phyloP scores from a whole-genome alignment of 2,113 vertebrate genomes.

The Anguilla japonica region DNA sequence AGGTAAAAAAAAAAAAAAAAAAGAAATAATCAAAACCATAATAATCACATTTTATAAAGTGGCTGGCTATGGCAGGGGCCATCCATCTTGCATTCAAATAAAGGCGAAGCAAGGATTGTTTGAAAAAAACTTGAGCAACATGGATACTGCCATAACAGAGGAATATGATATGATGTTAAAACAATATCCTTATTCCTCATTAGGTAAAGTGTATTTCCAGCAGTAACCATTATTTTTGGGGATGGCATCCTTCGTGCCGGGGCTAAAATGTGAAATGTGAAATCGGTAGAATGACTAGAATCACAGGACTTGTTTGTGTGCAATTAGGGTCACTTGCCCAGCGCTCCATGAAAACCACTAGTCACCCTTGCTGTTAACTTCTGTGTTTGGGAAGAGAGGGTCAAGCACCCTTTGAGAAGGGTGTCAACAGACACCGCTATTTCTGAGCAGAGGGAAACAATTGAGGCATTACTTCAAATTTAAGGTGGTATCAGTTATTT shows the following conservation, averaged over 20 bases:
- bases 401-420: not conserved
- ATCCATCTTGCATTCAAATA: slow-evolving; percentile 8
- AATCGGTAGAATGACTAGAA: not conserved
- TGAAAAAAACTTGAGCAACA: not conserved
- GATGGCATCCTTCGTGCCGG: not conserved
- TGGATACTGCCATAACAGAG: not conserved
- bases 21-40: slow-evolving; percentile 28
- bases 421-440: not conserved
- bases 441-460: not conserved
- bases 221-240: not conserved
- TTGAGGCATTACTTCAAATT: not conserved
- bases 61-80: slow-evolving; percentile 21
- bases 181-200: not conserved
- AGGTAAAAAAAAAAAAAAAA: slow-evolving; percentile 21
- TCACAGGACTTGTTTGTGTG: not conserved
- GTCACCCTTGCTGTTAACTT: not conserved
- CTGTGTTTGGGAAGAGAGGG: not conserved
- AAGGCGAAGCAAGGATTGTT: not conserved
- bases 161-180: not conserved
- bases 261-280: not conserved
- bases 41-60: slow-evolving; percentile 30
- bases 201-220: not conserved
- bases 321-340: not conserved
- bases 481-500: too few species aligned
- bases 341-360: not conserved